Conservation (phyloP, 1,140 invertebrate species). For the Carposina sasakii region DNA sequence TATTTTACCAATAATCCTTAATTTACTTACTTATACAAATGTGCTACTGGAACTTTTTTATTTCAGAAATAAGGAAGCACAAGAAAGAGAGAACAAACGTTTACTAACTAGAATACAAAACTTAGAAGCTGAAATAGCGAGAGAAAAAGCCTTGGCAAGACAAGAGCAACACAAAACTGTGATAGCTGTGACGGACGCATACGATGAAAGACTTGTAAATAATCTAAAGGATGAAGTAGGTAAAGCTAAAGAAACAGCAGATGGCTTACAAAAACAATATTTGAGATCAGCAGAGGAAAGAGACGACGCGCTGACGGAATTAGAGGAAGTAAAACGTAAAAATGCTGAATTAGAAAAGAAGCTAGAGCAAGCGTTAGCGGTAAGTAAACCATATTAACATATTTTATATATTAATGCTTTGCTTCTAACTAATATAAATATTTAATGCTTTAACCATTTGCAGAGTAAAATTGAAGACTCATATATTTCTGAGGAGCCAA, state of each 20-base stretch:
- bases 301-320: constrained; percentile 81
- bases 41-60: constrained; percentile 2
- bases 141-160: constrained; percentile 74
- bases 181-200: constrained; percentile 69
- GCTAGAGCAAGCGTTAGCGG: constrained; percentile 75
- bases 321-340: constrained; percentile 85
- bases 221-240: constrained; percentile 84
- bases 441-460: constrained; percentile 39
- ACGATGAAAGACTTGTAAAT: constrained; percentile 75
- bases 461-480: constrained; percentile 56
- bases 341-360: constrained; percentile 83
- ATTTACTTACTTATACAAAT: neutral
- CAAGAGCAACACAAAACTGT: constrained; percentile 77
- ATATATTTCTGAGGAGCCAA: constrained; percentile 47
- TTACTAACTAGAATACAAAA: constrained; percentile 84
- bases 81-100: constrained; percentile 89
- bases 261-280: constrained; percentile 86
- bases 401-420: constrained; percentile 4
- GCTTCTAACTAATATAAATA: constrained; percentile 9
- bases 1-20: constrained; percentile 8
- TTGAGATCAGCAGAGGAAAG: constrained; percentile 82
- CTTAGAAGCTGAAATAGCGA: constrained; percentile 83
- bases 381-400: constrained; percentile 33
- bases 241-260: constrained; percentile 82
- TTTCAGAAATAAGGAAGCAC: constrained; percentile 84